Conservation (phyloP, 2,797 vertebrate genomes). For the Cirrhinus molitorella region DNA sequence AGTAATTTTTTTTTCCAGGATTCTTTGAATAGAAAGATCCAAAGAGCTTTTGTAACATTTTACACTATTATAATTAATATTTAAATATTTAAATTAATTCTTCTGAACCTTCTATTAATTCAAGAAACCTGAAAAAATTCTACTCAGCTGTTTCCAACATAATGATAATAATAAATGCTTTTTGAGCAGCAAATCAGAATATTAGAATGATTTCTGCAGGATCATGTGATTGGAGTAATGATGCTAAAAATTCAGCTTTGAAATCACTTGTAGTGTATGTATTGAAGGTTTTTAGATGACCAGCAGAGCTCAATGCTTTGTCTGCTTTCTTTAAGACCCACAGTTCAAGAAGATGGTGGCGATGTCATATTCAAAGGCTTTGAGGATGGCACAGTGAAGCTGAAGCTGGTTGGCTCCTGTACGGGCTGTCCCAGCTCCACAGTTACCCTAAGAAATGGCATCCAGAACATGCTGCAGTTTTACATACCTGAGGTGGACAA, state of each 20-base stretch:
- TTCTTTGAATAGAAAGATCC: no score
- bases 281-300: background rate
- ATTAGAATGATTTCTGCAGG: background rate
- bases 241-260: background rate
- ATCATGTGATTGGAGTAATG: background rate
- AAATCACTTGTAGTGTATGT: background rate
- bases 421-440: constrained; percentile 85
- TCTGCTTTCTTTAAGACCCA: constrained; percentile 73
- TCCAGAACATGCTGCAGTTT: constrained; percentile 88
- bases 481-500: constrained; percentile 83
- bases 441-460: constrained; percentile 81
- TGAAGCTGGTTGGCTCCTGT: constrained; percentile 84
- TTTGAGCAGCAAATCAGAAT: no score
- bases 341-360: constrained; percentile 85
- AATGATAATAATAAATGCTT: no score
- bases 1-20: no score
- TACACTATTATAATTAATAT: no score
- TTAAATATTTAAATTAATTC: no score
- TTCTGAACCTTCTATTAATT: no score
- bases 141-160: no score
- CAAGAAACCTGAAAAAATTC: no score
- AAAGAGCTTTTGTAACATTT: no score
- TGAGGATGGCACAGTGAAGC: constrained; percentile 80
- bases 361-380: constrained; percentile 85
- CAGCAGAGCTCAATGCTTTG: background rate